phyloP scores from a whole-genome alignment of 2,888 invertebrate genomes.

The Mechanitis mazaeus region DNA sequence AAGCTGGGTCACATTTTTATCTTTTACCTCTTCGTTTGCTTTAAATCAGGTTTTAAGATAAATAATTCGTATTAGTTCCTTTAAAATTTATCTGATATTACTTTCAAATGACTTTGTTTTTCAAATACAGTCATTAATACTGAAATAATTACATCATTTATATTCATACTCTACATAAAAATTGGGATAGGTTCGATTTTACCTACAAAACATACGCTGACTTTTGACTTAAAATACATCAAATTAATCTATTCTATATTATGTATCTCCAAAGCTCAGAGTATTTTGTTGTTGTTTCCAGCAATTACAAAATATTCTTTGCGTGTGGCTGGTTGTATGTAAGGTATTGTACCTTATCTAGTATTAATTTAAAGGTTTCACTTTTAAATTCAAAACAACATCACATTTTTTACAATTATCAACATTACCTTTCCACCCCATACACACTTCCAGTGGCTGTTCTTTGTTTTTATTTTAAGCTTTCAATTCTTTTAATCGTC shows the following conservation, averaged over 20 bases:
- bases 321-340: constrained; percentile 91
- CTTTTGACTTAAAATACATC: neutral
- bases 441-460: constrained; percentile 44
- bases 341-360: constrained; percentile 81
- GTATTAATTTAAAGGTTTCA: constrained; percentile 58
- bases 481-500: constrained; percentile 18
- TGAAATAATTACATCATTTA: no score
- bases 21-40: neutral
- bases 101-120: neutral
- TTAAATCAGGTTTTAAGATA: constrained; percentile 2
- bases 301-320: constrained; percentile 89
- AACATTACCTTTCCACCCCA: constrained; percentile 51
- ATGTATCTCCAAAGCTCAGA: constrained; percentile 51
- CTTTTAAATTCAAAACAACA: constrained; percentile 63
- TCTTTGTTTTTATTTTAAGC: constrained; percentile 36
- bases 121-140: no score
- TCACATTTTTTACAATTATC: constrained; percentile 64
- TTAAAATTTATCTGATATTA: neutral
- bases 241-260: neutral
- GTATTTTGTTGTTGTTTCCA: constrained; percentile 79
- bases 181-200: neutral
- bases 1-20: constrained; percentile 4
- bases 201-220: neutral
- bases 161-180: no score
- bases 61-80: neutral